Evolutionary conservation across 2,797 vertebrate genomes (phyloP).

Genomic region (Dallia pectoralis): DNA sequence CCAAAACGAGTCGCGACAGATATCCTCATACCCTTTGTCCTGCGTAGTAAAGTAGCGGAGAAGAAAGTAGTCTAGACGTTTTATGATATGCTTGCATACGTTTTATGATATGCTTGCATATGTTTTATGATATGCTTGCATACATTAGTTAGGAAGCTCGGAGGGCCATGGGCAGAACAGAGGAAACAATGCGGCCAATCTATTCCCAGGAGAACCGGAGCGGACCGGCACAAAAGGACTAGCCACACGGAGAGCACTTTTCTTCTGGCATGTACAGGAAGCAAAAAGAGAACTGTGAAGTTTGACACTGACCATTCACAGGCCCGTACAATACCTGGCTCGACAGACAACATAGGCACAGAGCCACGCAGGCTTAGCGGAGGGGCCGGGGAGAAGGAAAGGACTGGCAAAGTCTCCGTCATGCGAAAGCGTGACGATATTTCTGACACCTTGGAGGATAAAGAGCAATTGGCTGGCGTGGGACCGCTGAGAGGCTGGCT

Average conservation of each 20-base stretch:
- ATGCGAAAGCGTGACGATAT: conserved; percentile 84
- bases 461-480: conserved; percentile 71
- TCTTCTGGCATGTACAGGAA: conserved; percentile 82
- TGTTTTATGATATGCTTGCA: conserved; percentile 76
- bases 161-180: conserved; percentile 74
- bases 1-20: conserved; percentile 60
- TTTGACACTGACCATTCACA: conserved; percentile 81
- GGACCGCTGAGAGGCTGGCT: conserved; percentile 44
- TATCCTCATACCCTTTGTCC: conserved; percentile 60
- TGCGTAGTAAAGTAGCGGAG: conserved; percentile 75
- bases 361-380: conserved; percentile 73
- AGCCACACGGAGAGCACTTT: conserved; percentile 77
- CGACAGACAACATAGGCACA: conserved; percentile 80
- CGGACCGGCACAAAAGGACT: conserved; percentile 75
- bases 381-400: conserved; percentile 36
- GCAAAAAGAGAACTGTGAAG: conserved; percentile 84
- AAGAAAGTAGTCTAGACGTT: conserved; percentile 47
- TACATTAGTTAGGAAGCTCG: conserved; percentile 84
- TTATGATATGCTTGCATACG: conserved; percentile 71
- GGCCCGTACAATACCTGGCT: conserved; percentile 80
- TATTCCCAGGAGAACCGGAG: conserved; percentile 79
- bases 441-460: conserved; percentile 82
- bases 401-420: conserved; percentile 77
- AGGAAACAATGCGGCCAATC: conserved; percentile 73
- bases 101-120: conserved; percentile 71